phyloP scores from a whole-genome alignment of 1,140 invertebrate genomes.

The Brachionus plicatilis region DNA sequence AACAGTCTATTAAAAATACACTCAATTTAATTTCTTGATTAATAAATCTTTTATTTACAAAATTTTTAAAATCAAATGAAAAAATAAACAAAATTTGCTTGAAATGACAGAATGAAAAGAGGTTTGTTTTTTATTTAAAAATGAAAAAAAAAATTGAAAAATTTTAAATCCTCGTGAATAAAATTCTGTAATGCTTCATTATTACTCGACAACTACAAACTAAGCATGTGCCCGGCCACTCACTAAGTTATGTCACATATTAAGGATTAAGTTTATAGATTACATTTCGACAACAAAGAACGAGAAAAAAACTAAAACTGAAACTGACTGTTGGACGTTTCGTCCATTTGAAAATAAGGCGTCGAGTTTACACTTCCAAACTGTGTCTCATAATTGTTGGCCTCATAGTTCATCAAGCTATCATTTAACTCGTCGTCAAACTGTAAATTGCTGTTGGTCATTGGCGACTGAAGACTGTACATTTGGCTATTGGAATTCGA shows the following conservation, averaged over 20 bases:
- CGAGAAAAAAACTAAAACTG: constrained; percentile 4
- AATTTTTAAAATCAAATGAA: neutral
- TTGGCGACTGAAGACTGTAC: constrained; percentile 16
- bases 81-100: neutral
- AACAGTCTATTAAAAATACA: too few relatives aligned
- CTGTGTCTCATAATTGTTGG: neutral
- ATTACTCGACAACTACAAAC: neutral
- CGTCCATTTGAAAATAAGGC: neutral
- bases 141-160: neutral
- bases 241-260: neutral
- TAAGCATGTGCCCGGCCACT: neutral
- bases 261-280: too few relatives aligned
- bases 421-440: neutral
- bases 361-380: neutral
- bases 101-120: neutral
- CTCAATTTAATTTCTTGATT: neutral
- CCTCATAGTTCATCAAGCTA: neutral
- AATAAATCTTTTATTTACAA: neutral
- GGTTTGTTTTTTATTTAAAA: neutral
- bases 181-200: neutral
- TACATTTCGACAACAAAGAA: neutral
- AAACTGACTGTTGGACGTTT: constrained; percentile 27
- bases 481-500: constrained; percentile 14
- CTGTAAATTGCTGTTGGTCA: neutral
- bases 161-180: neutral